Evolutionary conservation across 2,797 vertebrate genomes (phyloP).

Genomic region (Eupleurogrammus muticus): DNA sequence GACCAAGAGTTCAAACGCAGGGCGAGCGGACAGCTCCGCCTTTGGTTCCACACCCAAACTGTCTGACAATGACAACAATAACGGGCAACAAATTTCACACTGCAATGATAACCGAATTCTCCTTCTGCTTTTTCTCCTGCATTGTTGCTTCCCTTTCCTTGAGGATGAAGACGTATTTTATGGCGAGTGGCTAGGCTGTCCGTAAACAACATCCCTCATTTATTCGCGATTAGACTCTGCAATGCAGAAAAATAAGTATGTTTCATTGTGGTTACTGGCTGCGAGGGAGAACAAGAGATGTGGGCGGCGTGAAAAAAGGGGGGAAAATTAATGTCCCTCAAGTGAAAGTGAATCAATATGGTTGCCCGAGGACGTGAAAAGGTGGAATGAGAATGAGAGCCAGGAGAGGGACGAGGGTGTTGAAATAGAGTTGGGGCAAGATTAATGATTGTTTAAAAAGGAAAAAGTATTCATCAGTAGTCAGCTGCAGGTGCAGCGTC

Average conservation of each 20-base stretch:
- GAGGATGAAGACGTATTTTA: slow-evolving; percentile 10
- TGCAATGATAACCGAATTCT: neutral
- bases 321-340: slow-evolving; percentile 62
- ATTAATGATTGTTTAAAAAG: slow-evolving; percentile 71
- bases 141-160: neutral
- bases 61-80: slow-evolving; percentile 7
- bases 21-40: slow-evolving; percentile 3
- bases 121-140: neutral
- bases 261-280: slow-evolving; percentile 28
- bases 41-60: slow-evolving; percentile 7
- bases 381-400: slow-evolving; percentile 61
- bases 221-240: slow-evolving; percentile 7
- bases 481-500: slow-evolving; percentile 52
- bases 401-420: slow-evolving; percentile 22
- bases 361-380: slow-evolving; percentile 63
- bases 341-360: slow-evolving; percentile 71
- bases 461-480: slow-evolving; percentile 60
- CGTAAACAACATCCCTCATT: slow-evolving; percentile 14
- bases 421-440: slow-evolving; percentile 47
- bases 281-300: slow-evolving; percentile 40
- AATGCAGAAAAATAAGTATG: slow-evolving; percentile 21
- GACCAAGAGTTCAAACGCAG: slow-evolving; percentile 43
- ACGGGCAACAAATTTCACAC: neutral
- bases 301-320: slow-evolving; percentile 33
- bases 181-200: slow-evolving; percentile 1